A percentile compares a stretch with the other conserved stretches of the same genome.
Evolutionary conservation across 2,113 vertebrate species (phyloP).

Genomic region (Sisor rabdophorus): DNA sequence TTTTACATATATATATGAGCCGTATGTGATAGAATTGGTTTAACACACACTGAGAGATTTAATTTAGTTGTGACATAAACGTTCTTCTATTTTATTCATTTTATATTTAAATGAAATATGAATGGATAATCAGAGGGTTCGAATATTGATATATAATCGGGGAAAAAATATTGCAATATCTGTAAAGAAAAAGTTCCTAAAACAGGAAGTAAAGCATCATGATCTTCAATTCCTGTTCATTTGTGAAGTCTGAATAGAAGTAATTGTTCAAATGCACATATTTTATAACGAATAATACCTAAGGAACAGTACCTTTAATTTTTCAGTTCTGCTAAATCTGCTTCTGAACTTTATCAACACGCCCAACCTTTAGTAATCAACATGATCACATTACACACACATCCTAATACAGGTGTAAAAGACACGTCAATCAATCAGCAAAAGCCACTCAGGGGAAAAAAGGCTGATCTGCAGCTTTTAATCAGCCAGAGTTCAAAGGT

Average conservation of each 20-base stretch:
- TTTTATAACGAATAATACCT: not conserved
- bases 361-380: not conserved
- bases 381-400: not conserved
- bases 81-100: too few species aligned
- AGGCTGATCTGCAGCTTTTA: not conserved
- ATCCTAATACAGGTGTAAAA: not conserved
- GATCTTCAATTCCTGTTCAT: too few species aligned
- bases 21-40: too few species aligned
- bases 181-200: too few species aligned
- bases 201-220: too few species aligned
- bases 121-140: too few species aligned
- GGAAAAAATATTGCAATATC: too few species aligned
- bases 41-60: too few species aligned
- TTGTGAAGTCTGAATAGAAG: not conserved
- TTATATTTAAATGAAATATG: too few species aligned
- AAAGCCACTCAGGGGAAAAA: slow-evolving; percentile 9
- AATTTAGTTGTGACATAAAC: too few species aligned
- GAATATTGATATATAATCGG: too few species aligned
- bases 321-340: not conserved
- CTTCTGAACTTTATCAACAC: not conserved
- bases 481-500: slow-evolving; percentile 11
- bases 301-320: not conserved
- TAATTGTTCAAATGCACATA: not conserved
- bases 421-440: slow-evolving; percentile 18
- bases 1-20: too few species aligned